phyloP scores from a whole-genome alignment of 1,140 invertebrate species.

The Physella acuta region DNA sequence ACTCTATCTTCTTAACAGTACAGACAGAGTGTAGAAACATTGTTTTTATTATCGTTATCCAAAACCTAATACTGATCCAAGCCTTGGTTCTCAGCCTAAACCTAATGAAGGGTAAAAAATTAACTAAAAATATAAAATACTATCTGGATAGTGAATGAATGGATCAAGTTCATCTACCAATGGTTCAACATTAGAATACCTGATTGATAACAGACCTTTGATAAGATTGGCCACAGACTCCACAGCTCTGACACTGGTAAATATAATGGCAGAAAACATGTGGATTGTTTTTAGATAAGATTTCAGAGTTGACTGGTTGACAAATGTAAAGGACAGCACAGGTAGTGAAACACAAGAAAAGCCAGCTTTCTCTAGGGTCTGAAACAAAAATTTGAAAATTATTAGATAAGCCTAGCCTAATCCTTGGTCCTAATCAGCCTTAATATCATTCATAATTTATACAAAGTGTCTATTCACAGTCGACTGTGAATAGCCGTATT shows the following conservation, averaged over 20 bases:
- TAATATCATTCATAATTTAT: no score
- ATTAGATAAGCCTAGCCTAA: not conserved
- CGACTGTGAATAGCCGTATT: no score
- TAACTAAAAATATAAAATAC: no score
- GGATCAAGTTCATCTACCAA: not conserved
- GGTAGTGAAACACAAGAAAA: constrained; percentile 9
- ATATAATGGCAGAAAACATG: constrained; percentile 20
- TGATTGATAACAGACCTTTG: constrained; percentile 2
- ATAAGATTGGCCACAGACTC: constrained; percentile 17
- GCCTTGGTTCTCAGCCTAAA: not conserved
- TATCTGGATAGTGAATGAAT: not conserved
- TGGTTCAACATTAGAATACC: not conserved
- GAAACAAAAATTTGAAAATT: not conserved
- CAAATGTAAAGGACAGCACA: constrained; percentile 18
- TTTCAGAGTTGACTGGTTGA: constrained; percentile 5
- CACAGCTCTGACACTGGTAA: constrained; percentile 21
- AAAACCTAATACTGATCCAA: not conserved
- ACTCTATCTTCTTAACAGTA: no score
- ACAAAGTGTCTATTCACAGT: no score
- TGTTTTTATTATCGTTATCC: not conserved
- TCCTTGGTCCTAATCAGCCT: no score
- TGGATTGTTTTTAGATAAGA: constrained; percentile 8
- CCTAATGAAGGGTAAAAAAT: not conserved
- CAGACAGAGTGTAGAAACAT: no score
- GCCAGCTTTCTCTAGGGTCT: constrained; percentile 11